A percentile compares a stretch with the other conserved stretches of the same genome.
Evolutionary conservation across 2,797 vertebrate species (phyloP).

Genomic region (Alosa sapidissima): DNA sequence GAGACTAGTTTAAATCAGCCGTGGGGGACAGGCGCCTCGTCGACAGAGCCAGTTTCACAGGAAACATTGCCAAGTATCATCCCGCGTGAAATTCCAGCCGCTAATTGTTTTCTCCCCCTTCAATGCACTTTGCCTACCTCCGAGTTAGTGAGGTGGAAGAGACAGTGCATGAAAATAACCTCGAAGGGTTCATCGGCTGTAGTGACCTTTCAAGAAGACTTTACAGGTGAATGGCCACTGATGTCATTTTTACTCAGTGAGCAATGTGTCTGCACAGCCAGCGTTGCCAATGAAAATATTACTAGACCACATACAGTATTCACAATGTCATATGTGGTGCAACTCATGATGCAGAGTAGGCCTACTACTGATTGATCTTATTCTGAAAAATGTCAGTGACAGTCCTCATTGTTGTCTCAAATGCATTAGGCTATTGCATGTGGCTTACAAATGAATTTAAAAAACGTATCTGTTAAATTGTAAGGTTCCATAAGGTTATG

Average conservation of each 20-base stretch:
- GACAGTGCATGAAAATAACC: neutral
- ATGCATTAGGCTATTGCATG: neutral
- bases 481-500: neutral
- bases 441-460: neutral
- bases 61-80: slow-evolving; percentile 74
- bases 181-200: neutral
- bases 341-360: neutral
- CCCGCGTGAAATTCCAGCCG: slow-evolving; percentile 66
- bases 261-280: neutral
- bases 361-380: neutral
- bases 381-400: neutral
- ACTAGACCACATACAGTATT: neutral
- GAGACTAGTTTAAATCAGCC: slow-evolving; percentile 74
- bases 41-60: slow-evolving; percentile 75
- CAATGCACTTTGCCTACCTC: slow-evolving; percentile 35
- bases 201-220: slow-evolving; percentile 10
- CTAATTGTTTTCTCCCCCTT: slow-evolving; percentile 71
- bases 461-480: neutral
- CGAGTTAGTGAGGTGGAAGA: slow-evolving; percentile 11
- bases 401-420: neutral
- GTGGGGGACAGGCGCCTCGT: slow-evolving; percentile 71
- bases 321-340: neutral
- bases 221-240: neutral
- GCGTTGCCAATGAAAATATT: neutral
- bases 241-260: neutral